Conservation (phyloP, 2,113 vertebrate genomes). For the Argyrosomus japonicus region DNA sequence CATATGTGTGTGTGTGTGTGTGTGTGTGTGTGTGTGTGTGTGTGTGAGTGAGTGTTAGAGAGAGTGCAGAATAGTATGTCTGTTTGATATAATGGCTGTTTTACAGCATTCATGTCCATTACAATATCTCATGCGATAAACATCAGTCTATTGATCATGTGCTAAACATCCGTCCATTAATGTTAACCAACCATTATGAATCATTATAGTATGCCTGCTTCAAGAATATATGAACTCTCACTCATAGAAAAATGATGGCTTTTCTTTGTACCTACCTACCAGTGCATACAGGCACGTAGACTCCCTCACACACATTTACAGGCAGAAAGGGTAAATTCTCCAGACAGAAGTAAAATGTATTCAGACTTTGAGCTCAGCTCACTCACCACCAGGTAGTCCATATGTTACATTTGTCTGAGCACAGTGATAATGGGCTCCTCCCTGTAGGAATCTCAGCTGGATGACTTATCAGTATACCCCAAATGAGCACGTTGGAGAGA, state of each 20-base stretch:
- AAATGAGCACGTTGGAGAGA: conserved; percentile 42
- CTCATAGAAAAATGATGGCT: conserved; percentile 12
- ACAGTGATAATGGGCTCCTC: conserved; percentile 67
- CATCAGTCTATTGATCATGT: conserved; percentile 58
- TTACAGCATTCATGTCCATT: conserved; percentile 41
- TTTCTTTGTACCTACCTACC: conserved; percentile 5
- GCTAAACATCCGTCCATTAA: conserved; percentile 49
- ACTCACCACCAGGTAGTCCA: conserved; percentile 54
- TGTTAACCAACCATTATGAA: conserved; percentile 44
- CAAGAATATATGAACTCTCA: conserved; percentile 43
- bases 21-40: background rate
- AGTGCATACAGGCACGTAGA: background rate
- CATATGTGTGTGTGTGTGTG: background rate
- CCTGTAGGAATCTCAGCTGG: conserved; percentile 62
- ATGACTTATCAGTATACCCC: conserved; percentile 65
- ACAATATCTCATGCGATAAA: conserved; percentile 58
- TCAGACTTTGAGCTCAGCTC: conserved; percentile 50
- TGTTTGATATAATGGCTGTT: conserved; percentile 66
- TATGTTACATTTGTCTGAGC: conserved; percentile 64
- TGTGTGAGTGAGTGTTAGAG: no score
- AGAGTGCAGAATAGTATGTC: conserved; percentile 6
- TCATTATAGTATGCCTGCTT: conserved; percentile 39
- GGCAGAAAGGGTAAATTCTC: conserved; percentile 26
- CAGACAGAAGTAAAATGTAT: conserved; percentile 48
- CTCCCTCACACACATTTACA: background rate